Base-by-base conservation (phyloP, 2,888 invertebrate species). In the Leptinotarsa tumamoca region DNA sequence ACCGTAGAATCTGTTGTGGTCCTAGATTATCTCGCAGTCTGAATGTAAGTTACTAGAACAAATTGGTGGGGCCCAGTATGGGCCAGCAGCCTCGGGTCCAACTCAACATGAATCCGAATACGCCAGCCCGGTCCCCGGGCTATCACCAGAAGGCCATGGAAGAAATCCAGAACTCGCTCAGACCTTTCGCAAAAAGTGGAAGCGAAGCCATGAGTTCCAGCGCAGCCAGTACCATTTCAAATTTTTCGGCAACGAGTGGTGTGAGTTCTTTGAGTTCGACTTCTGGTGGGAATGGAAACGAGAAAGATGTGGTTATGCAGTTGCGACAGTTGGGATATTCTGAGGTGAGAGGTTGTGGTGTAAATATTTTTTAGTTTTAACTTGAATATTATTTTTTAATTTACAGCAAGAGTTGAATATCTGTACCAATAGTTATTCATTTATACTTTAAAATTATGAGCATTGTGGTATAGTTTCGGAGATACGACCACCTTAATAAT, bases 91-190 rank as follows among this genome's bases (percentile, higher is more conserved):
- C 89, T 86, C 82, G 81, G 69, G 61, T 88, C 49, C 70, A 43
- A 49, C 89, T 90, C 90, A 91, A 89, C 89, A 92, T 92, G 92
- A 92, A 91, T 90, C 91, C 91, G 89, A 90, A 87, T 89, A 56
- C 70, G 13, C 90, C 87, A 78, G 87, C 88, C 86, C 87, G 88
- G 73, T 85, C 87, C 88, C 92, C 94, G 90, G 94, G 94, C 90
- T 95, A 95, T 90, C 94, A 94, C 90, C 94, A 95, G 89, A 95
- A 95, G 90, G 95, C 95, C 87, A 92, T 96, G 89, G 95, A 94
- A 89, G 94, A 95, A 89, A 96, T 95, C 86, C 92, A 95, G 83
- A 95, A 95, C 88, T 95, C 95, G 77, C 89, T 95, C 84, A 90
- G 94, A 84, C 95, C 95, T 72, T 95, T 95, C 88, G 95, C 95